Base-by-base conservation (phyloP, 2,888 invertebrate genomes). In the Agrochola lota region DNA sequence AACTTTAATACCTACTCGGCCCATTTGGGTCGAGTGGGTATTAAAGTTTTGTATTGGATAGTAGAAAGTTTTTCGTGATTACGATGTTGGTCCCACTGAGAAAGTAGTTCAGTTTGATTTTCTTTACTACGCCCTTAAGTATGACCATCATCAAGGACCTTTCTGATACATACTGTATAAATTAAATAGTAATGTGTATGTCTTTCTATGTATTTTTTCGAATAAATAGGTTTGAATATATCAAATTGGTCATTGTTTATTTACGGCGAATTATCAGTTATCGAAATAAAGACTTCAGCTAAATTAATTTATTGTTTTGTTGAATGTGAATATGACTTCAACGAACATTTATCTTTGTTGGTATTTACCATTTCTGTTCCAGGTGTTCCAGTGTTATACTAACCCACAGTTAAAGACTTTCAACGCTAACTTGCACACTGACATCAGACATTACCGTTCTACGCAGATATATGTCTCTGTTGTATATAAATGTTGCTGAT, bases 401-500 rank as follows among this genome's bases (percentile, higher is more conserved):
- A 72, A 83, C 82, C 83, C 71, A 87, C 84, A 87, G 81, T 23
- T 63, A 86, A 86, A 85, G 85, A 91, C 85, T 81, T 89, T 88
- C 85, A 91, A 90, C 87, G 81, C 86, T 83, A 89, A 91, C 88
- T 91, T 91, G 89, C 89, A 94, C 92, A 91, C 91, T 90, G 90
- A 93, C 91, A 92, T 90, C 91, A 91, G 92, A 90, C 88, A 84
- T 87, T 83, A 90, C 76, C 82, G 85, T 88, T 81, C 74, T 71
- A 86, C 83, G 86, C 83, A 71, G 81, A 81, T 79, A 67, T 78
- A 83, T 81, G 70, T 85, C 88, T 90, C 80, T 93, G 92, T 93
- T 93, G 92, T 93, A 92, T 90, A 93, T 93, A 92, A 89, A 90
- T 96, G 95, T 96, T 83, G 94, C 94, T 94, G 93, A 90, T 84